These are phyloP conservation scores for Chironomus tentans DNA, from an alignment of 2,888 invertebrate genomes.

Conservation along the genomic window DNA sequence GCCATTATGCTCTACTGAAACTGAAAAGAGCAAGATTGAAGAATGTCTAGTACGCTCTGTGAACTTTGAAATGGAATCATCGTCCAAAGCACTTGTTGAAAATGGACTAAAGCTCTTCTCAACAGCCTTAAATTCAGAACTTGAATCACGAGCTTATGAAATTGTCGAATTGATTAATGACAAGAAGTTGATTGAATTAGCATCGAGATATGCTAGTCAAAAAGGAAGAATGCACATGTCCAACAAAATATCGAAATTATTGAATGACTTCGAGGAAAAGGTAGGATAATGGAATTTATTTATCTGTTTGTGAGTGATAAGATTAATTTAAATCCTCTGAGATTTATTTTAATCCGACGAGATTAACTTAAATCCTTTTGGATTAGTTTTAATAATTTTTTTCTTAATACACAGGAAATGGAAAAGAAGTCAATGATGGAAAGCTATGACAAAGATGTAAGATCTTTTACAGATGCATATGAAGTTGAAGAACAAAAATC, in stretches of 20 bases:
- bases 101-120: slow-evolving; percentile 84
- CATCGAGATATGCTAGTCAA: slow-evolving; percentile 80
- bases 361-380: no score
- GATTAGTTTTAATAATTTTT: no score
- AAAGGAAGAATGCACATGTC: slow-evolving; percentile 67
- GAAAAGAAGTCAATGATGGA: slow-evolving; percentile 35
- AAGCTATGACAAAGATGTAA: slow-evolving; percentile 32
- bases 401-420: slow-evolving; percentile 30
- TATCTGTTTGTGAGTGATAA: no score
- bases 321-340: no score
- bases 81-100: slow-evolving; percentile 62
- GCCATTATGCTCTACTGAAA: slow-evolving; percentile 65
- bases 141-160: slow-evolving; percentile 79
- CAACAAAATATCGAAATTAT: slow-evolving; percentile 59
- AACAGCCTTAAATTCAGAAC: slow-evolving; percentile 55
- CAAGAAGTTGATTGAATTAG: slow-evolving; percentile 66
- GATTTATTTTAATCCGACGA: no score
- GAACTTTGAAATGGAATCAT: slow-evolving; percentile 51
- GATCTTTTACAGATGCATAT: slow-evolving; percentile 28
- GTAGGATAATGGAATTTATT: no score
- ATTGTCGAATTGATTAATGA: slow-evolving; percentile 73
- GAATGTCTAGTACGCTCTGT: slow-evolving; percentile 59
- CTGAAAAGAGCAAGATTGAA: slow-evolving; percentile 76
- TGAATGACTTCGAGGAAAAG: slow-evolving; percentile 41
- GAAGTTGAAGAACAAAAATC: background rate